phyloP scores from a whole-genome alignment of 2,888 invertebrate genomes.

The Rhagophthalmus giganteus region DNA sequence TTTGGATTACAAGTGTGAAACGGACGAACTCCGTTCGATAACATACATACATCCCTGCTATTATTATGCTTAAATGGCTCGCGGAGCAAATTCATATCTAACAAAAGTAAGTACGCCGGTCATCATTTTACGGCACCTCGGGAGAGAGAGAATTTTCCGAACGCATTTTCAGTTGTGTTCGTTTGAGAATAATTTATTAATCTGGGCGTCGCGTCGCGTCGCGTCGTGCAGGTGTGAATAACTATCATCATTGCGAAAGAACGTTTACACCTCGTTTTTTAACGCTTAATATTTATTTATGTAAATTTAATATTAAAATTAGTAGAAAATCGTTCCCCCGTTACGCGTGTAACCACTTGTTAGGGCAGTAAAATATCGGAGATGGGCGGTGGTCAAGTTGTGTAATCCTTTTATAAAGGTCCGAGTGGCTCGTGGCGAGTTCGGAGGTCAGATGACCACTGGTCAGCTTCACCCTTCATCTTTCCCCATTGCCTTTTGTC shows the following conservation, averaged over 20 bases:
- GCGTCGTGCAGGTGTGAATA: neutral
- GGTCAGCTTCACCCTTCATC: slow-evolving; percentile 39
- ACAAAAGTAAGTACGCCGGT: no score
- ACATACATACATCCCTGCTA: no score
- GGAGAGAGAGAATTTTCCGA: no score
- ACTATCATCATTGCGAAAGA: neutral
- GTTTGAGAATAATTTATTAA: no score
- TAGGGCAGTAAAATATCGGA: slow-evolving; percentile 30
- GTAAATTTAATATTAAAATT: slow-evolving; percentile 16
- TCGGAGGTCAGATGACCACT: slow-evolving; percentile 49
- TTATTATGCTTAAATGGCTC: no score
- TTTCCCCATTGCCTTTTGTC: slow-evolving; percentile 34
- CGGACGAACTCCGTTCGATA: no score
- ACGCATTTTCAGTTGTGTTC: no score
- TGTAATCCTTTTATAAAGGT: slow-evolving; percentile 49
- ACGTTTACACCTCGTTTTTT: neutral
- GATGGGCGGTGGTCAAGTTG: slow-evolving; percentile 33
- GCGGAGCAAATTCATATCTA: no score
- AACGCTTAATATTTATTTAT: slow-evolving; percentile 1
- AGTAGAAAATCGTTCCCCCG: slow-evolving; percentile 19
- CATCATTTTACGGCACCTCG: no score
- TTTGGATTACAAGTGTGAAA: no score
- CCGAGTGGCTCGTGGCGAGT: slow-evolving; percentile 46
- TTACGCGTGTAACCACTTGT: slow-evolving; percentile 31
- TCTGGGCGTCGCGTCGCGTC: no score